Base-by-base conservation (phyloP, 2,113 vertebrate species). In the Actenoides lindsayi region DNA sequence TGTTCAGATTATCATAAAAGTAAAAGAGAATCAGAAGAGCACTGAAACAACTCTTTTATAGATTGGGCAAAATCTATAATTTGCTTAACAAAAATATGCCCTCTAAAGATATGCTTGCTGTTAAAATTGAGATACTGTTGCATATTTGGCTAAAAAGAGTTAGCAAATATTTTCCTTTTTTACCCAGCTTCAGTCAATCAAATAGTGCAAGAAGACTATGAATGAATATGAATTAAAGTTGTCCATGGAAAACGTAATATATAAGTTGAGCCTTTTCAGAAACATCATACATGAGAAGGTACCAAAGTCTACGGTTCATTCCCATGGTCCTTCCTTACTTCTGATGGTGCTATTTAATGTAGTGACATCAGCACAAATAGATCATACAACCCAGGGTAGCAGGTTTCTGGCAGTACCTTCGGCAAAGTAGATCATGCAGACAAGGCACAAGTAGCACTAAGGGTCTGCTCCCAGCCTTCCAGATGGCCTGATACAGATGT, bases 1-100 rank as follows among this genome's bases (percentile, higher is more conserved):
- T 30, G 67, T 77, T 94, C 75, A 93, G 92, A 87, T 95, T 87
- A 96, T 87, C 77, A 96, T 90, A 64, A 97, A 96, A 94, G 77
- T 68, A 82, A 87, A 94, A 89, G 65, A 94, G 51, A 91, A 77
- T 76, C 91, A 91, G 75, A 90, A 93, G 71, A 97, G 93, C 51
- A 83, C 56, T 59, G 51, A 84, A 86, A 90, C 86, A 92, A 80
- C 56, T 97, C 83, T 82, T 95, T 91, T 92, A 87, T 51, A 91
- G 91, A 94, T 94, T 51, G 44, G 53, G 73, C 46, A 90, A 92
- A 90, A 81, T 87, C 51, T 74, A n/a, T 75, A 48, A 92, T 93
- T 96, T 95, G 76, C 54, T 51, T 90, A 93, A 95, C 64, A 94
- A 89, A 89, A 91, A 96, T 93, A 94, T 93, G 78, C 13, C 83